These are phyloP conservation scores for Ophion costatus DNA, from an alignment of 2,888 invertebrate genomes.

Conservation along the genomic window DNA sequence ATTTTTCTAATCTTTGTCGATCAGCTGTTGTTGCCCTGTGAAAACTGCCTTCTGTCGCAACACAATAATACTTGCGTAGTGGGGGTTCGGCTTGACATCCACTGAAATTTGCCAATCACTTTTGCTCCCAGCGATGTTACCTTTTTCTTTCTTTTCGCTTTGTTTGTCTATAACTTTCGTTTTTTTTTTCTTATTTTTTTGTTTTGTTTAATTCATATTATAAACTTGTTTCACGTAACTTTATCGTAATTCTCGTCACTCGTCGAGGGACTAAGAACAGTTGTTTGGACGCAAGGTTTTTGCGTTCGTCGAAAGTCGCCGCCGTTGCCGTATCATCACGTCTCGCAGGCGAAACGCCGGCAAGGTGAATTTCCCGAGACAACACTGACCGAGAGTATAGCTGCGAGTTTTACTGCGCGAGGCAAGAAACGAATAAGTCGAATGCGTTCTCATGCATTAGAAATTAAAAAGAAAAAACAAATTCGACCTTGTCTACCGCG, in stretches of 20 bases:
- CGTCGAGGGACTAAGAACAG: constrained; percentile 9
- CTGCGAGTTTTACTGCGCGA: constrained; percentile 3
- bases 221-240: constrained; percentile 43
- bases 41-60: constrained; percentile 88
- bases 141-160: constrained; percentile 51
- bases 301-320: constrained; percentile 20
- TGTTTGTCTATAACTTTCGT: constrained; percentile 41
- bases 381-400: constrained; percentile 10
- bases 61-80: constrained; percentile 83
- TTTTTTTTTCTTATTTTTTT: constrained; percentile 41
- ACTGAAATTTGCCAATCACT: constrained; percentile 78
- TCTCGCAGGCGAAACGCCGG: constrained; percentile 42
- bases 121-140: constrained; percentile 75
- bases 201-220: constrained; percentile 48
- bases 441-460: constrained; percentile 45
- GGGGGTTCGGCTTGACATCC: constrained; percentile 74
- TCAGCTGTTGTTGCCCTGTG: constrained; percentile 88
- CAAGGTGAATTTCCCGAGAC: constrained; percentile 28
- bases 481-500: constrained; percentile 24
- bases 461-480: constrained; percentile 11
- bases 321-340: constrained; percentile 1
- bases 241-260: constrained; percentile 38
- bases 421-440: constrained; percentile 21
- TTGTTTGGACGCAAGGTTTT: constrained; percentile 36
- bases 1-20: constrained; percentile 86